Evolutionary conservation across 2,888 invertebrate species (phyloP), one percentile per base, ranked within the genome.

Genomic region (Amorpha juglandis): DNA sequence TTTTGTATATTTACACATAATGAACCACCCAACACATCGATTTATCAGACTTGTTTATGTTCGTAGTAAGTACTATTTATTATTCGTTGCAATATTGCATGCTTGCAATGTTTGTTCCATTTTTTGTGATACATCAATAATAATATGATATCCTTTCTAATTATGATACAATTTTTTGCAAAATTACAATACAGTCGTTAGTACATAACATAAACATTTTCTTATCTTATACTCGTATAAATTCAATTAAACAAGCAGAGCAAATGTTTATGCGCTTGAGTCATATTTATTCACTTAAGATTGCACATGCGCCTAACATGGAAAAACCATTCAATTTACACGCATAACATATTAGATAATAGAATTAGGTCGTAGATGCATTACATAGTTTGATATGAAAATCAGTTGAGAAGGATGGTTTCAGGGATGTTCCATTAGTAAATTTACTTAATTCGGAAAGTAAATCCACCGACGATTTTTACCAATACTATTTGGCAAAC

Each of bases 251-350:
- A 16, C 38, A 38, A 38, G 38, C 42, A 38, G 38, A 7, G 19
- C 42, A 19, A 19, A 58, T 58, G 42, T 12, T 19, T 21, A 19
- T 38, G 4, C 14, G 11, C 38, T 19, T 58, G 58, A 58, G 58
- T 58, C 58, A 58, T 58, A n/a, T 7, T 42, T 58, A 58, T 58
- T 58, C 42, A 58, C 38, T 58, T 58, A 38, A 55, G 38, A 42
- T n/a, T 58, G 55, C 19, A 55, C 55, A 55, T 38, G 16, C 38
- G 19, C 42, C 19, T 7, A 58, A 58, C 58, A 58, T 38, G 58
- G 58, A 58, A 58, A 58, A 58, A 27, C 16, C 58, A 58, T 58
- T 58, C 38, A 58, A 42, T 42, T 19, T 19, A 58, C 16, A 42
- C 38, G 1, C 19, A 38, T 58, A 19, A 58, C 19, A 38, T 19